A percentile compares a stretch with the other conserved stretches of the same genome.
These are phyloP conservation scores for Trachymyrmex cornetzi DNA, from an alignment of 1,140 invertebrate genomes.

Conservation along the genomic window DNA sequence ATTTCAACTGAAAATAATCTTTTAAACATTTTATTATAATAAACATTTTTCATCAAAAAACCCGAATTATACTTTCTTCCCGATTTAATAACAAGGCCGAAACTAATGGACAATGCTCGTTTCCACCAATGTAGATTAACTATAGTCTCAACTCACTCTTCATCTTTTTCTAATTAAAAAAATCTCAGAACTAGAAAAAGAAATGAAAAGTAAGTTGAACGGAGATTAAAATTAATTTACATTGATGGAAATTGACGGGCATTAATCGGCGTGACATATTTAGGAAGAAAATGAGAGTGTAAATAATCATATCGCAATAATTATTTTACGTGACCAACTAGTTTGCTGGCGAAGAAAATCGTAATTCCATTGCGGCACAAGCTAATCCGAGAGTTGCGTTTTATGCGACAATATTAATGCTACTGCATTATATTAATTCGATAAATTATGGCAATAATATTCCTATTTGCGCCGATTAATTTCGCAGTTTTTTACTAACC, in stretches of 20 bases:
- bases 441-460: constrained; percentile 31
- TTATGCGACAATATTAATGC: constrained; percentile 13
- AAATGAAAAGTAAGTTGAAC: no score
- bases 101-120: no score
- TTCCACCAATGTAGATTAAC: no score
- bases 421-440: constrained; percentile 15
- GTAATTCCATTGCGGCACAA: background rate
- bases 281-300: background rate
- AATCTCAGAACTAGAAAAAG: no score
- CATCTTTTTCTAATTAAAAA: no score
- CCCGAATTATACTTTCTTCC: no score
- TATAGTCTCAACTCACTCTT: no score
- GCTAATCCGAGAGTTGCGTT: background rate
- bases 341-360: background rate
- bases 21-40: no score
- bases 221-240: no score
- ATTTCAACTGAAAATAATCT: no score
- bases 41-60: no score
- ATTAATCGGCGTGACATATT: background rate
- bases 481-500: constrained; percentile 22
- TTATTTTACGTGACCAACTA: background rate
- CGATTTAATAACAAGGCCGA: no score
- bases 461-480: constrained; percentile 40
- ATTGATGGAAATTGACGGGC: background rate
- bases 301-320: background rate